Evolutionary conservation across 2,797 vertebrate species (phyloP).

Genomic region (Limnodromus scolopaceus): DNA sequence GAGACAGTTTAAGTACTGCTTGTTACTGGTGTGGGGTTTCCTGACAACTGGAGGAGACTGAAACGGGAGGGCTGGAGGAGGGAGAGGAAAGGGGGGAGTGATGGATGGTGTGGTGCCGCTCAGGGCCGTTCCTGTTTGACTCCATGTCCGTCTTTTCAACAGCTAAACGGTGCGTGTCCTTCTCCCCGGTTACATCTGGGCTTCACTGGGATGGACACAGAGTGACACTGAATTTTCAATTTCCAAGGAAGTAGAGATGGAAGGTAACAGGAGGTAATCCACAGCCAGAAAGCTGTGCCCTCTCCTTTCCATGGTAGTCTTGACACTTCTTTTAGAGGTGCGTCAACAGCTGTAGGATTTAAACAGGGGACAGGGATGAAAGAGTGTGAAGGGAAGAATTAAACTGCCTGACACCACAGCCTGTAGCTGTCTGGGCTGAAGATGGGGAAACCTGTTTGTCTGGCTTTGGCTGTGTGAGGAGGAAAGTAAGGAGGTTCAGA

Average conservation of each 20-base stretch:
- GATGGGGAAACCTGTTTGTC: slow-evolving; percentile 18
- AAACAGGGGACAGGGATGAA: background rate
- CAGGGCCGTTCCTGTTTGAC: background rate
- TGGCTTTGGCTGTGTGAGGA: background rate
- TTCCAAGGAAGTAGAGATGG: background rate
- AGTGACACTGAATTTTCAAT: background rate
- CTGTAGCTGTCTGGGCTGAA: background rate
- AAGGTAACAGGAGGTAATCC: background rate
- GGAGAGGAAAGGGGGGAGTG: background rate
- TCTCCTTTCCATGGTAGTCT: background rate
- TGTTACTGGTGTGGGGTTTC: background rate
- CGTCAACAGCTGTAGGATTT: background rate
- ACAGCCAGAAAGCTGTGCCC: background rate
- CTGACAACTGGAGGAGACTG: background rate
- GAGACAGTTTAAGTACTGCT: background rate
- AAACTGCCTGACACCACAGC: background rate
- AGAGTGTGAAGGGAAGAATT: background rate
- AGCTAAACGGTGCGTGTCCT: background rate
- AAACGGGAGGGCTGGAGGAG: background rate
- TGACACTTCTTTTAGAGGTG: background rate
- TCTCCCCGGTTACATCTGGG: background rate
- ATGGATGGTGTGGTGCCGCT: background rate
- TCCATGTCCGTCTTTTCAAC: background rate
- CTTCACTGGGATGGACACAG: background rate
- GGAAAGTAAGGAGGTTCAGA: background rate